Percentiles rank a stretch among this genome's conserved stretches.
Conservation (phyloP, 2,113 vertebrate genomes). For the Psephotus haematonotus region DNA sequence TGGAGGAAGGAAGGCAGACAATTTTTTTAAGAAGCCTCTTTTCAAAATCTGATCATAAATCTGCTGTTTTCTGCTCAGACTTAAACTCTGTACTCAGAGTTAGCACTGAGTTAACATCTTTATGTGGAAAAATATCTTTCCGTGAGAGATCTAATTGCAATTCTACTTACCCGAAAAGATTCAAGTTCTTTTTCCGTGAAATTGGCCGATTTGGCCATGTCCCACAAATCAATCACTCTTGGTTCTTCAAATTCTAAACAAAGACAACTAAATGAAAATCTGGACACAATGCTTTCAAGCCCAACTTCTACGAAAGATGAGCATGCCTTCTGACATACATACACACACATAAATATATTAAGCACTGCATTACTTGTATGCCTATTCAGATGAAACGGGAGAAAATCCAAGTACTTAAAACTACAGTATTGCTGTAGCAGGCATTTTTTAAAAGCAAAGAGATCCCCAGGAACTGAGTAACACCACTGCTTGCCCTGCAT, state of each 20-base stretch:
- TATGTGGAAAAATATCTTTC: neutral
- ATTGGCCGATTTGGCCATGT: slow-evolving; percentile 89
- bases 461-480: neutral
- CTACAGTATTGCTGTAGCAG: neutral
- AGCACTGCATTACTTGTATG: neutral
- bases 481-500: neutral
- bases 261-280: neutral
- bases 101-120: neutral
- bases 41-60: neutral
- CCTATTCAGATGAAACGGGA: neutral
- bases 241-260: slow-evolving; percentile 91
- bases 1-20: neutral
- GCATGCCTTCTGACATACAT: neutral
- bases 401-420: neutral
- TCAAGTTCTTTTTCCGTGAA: slow-evolving; percentile 89
- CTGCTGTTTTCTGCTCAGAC: neutral
- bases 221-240: slow-evolving; percentile 94
- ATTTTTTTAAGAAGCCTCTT: neutral
- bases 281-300: neutral
- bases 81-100: neutral
- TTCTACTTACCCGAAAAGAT: slow-evolving; percentile 86
- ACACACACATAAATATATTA: neutral
- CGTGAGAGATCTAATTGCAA: neutral
- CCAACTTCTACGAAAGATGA: neutral
- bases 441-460: neutral